Conservation (phyloP, 2,888 invertebrate genomes). For the Sesamia inferens region DNA sequence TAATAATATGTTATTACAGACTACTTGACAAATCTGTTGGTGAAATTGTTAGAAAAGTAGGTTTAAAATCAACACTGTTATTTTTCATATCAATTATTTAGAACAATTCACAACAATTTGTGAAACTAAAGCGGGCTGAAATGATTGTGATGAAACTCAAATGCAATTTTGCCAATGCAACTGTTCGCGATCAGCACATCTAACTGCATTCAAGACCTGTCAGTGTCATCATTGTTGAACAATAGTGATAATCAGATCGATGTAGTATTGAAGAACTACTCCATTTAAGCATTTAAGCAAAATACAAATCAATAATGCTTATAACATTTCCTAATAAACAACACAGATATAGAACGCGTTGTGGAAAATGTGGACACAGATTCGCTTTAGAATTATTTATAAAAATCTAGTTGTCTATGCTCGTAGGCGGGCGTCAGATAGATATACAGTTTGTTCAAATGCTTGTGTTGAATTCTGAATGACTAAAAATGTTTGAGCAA, state of each 20-base stretch:
- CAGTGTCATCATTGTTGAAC: no score
- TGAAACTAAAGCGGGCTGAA: neutral
- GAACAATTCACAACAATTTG: neutral
- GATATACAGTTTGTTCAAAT: conserved; percentile 29
- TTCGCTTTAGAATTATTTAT: conserved; percentile 20
- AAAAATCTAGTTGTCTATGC: neutral
- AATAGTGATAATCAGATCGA: no score
- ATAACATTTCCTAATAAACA: neutral
- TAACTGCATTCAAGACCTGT: neutral
- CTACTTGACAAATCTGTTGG: conserved; percentile 4
- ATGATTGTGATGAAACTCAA: neutral
- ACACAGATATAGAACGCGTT: neutral
- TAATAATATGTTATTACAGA: conserved; percentile 18
- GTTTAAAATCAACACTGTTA: neutral
- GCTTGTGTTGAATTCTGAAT: conserved; percentile 47
- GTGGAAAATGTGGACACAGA: neutral
- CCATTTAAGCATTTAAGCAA: neutral
- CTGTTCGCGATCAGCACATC: neutral
- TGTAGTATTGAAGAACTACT: no score
- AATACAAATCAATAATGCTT: neutral
- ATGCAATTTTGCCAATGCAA: neutral
- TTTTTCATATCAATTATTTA: conserved; percentile 25
- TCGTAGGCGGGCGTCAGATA: conserved; percentile 21
- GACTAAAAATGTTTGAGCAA: conserved; percentile 44
- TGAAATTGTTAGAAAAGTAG: conserved; percentile 33